Evolutionary conservation across 1,140 invertebrate species (phyloP), one percentile per base, ranked within the genome.

Genomic region (Eubasilissa regina): DNA sequence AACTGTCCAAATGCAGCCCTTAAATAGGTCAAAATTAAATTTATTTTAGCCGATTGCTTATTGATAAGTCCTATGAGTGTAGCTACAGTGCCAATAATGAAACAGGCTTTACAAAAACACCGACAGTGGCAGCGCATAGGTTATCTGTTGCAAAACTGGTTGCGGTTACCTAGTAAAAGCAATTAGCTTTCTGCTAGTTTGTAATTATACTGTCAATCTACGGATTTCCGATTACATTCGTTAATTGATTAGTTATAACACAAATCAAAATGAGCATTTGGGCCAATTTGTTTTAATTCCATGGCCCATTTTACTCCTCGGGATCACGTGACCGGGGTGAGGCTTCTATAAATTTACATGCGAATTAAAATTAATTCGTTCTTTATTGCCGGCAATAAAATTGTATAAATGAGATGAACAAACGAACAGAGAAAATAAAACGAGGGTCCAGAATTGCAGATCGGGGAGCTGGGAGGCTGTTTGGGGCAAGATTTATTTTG

Each of bases 331-430:
- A 11, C 51, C 17, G 56, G 48, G 21, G 62, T 53, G 48, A n/a
- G 48, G 53, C 8, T 68, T 55, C 43, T 19, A 66, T 81, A 78
- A 81, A 78, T 81, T 81, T 81, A 75, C 74, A 81, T 77, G 76
- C 48, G 72, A 79, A 79, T 81, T 81, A 68, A 81, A 81, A 78
- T 78, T 77, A 81, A 78, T 81, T 78, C 80, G 13, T 56, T 45
- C 62, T 81, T 81, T 81, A 81, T 76, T 15, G 73, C 62, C 60
- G 35, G 51, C 80, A 74, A 81, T 81, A 81, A 81, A 81, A 81
- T 77, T 35, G 72, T 45, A 74, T 81, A 81, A 81, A 81, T 81
- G 79, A 81, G 79, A 68, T 77, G 75, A 81, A 78, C 77, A 81
- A 81, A 43, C 76, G 68, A 74, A 80, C 25, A 43, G 68, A 76